phyloP scores from a whole-genome alignment of 2,888 invertebrate genomes.

The Xanthorhoe spadicearia region DNA sequence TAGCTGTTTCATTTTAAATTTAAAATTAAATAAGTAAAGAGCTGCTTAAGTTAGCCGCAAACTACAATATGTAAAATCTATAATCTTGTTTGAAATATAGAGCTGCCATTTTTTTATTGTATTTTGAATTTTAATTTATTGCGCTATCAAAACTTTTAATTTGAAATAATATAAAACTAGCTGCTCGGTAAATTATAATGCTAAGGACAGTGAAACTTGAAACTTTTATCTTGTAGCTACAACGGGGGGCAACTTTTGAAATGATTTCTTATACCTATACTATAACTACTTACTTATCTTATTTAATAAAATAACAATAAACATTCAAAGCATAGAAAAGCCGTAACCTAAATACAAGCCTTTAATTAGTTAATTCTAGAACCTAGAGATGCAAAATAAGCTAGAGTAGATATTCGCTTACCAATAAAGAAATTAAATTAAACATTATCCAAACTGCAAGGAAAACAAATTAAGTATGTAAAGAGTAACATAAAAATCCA shows the following conservation, averaged over 20 bases:
- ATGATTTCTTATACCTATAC: neutral
- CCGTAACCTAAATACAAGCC: conserved; percentile 34
- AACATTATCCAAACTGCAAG: conserved; percentile 1
- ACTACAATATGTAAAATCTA: too few relatives aligned
- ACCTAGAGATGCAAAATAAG: conserved; percentile 16
- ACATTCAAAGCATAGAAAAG: conserved; percentile 17
- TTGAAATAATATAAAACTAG: neutral
- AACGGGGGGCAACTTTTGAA: conserved; percentile 25
- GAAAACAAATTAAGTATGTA: conserved; percentile 1
- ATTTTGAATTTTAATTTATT: neutral
- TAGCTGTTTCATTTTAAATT: neutral
- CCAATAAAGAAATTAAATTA: neutral
- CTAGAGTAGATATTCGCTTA: conserved; percentile 7
- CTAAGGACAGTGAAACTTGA: conserved; percentile 19
- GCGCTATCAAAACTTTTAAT: neutral
- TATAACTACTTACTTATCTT: neutral
- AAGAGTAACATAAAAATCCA: neutral
- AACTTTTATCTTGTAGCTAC: conserved; percentile 23
- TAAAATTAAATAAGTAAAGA: neutral
- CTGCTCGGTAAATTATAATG: conserved; percentile 10
- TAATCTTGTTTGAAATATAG: too few relatives aligned
- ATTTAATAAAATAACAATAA: neutral
- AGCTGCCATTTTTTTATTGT: neutral
- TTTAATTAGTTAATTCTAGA: neutral
- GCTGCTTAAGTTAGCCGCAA: neutral